Conservation (phyloP, 2,797 vertebrate genomes). For the Margarornis squamiger region DNA sequence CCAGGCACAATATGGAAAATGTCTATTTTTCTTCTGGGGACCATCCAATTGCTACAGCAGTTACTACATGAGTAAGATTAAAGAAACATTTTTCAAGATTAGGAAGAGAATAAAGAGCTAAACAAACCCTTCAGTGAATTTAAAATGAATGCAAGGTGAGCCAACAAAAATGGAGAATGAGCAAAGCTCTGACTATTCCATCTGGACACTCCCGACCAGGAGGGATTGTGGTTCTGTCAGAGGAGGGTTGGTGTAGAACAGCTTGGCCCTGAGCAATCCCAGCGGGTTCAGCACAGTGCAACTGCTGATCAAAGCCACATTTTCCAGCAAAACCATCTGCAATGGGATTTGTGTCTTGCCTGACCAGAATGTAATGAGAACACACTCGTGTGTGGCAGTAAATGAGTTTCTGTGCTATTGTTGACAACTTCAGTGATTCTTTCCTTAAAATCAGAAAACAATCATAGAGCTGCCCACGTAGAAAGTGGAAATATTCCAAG, state of each 20-base stretch:
- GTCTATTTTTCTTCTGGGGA: background rate
- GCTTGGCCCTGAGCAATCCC: background rate
- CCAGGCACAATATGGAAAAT: background rate
- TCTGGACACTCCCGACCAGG: background rate
- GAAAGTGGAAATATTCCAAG: background rate
- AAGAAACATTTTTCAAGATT: background rate
- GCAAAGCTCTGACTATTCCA: background rate
- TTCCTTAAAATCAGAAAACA: background rate
- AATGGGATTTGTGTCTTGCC: background rate
- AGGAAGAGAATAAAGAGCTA: background rate
- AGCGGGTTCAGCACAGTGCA: background rate
- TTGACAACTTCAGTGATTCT: background rate
- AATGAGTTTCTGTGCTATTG: background rate
- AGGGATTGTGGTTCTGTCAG: background rate
- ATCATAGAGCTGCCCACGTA: background rate
- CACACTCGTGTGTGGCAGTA: background rate
- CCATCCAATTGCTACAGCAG: background rate
- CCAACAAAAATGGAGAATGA: background rate
- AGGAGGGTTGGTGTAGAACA: background rate
- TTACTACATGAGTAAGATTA: background rate
- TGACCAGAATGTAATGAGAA: slow-evolving; percentile 15
- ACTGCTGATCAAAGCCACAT: background rate
- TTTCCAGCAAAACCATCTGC: slow-evolving; percentile 27
- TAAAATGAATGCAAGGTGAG: background rate
- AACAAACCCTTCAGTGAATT: background rate